Evolutionary conservation across 2,113 vertebrate species (phyloP).

Genomic region (Damaliscus lunatus): DNA sequence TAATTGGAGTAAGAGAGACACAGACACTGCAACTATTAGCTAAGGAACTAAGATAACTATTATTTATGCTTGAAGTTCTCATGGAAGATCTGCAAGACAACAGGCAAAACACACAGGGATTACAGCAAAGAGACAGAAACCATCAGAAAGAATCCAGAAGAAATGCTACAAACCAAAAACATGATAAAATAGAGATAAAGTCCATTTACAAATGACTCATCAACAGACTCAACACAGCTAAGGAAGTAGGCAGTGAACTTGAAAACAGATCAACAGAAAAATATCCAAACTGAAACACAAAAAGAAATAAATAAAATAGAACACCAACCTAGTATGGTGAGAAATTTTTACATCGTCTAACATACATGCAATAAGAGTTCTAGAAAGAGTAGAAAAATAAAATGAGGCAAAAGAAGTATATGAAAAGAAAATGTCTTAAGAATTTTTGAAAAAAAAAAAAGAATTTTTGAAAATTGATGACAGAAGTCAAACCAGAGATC

Average conservation of each 20-base stretch:
- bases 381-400: not conserved
- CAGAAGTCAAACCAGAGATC: not conserved
- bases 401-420: not conserved
- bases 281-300: not conserved
- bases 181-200: not conserved
- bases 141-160: not conserved
- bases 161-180: not conserved
- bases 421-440: not conserved
- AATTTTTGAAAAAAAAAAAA: constrained; percentile 23
- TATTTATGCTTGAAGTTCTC: not conserved
- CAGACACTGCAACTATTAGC: not conserved
- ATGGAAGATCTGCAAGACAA: not conserved
- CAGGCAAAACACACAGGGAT: not conserved
- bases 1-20: not conserved
- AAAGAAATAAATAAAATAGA: not conserved
- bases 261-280: not conserved
- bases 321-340: not conserved
- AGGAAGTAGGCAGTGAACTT: not conserved
- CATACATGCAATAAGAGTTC: not conserved
- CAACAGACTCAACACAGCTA: not conserved
- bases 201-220: not conserved
- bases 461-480: not conserved
- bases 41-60: not conserved
- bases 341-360: not conserved
- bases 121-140: not conserved